A percentile compares a stretch with the other conserved stretches of the same genome.
These are phyloP conservation scores for Syngnathus typhle DNA, from an alignment of 2,113 vertebrate genomes.

Conservation along the genomic window DNA sequence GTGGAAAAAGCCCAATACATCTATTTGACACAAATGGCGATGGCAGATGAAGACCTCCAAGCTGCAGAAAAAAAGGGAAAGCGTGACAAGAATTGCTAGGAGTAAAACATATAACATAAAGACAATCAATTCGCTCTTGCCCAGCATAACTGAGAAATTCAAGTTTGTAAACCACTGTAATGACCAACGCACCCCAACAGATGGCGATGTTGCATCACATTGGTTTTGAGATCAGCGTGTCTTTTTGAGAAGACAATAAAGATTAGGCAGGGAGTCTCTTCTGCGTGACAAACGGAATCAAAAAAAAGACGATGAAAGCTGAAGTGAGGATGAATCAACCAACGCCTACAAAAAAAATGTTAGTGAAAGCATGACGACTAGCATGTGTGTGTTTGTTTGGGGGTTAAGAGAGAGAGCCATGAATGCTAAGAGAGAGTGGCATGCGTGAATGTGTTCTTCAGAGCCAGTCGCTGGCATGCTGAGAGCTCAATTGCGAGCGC, in stretches of 20 bases:
- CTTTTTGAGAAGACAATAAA: background rate
- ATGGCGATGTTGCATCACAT: background rate
- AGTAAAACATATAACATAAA: background rate
- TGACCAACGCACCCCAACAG: background rate
- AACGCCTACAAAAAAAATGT: conserved; percentile 31
- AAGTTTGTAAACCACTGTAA: background rate
- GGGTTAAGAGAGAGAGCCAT: background rate
- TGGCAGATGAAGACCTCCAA: conserved; percentile 30
- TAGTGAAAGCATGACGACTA: conserved; percentile 59
- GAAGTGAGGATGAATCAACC: too few relatives aligned
- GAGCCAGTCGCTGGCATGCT: conserved; percentile 53
- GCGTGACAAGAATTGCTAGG: conserved; percentile 6
- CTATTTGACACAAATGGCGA: conserved; percentile 12
- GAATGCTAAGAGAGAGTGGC: conserved; percentile 31
- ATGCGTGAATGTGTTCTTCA: conserved; percentile 45
- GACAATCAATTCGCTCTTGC: too few relatives aligned
- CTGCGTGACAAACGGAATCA: too few relatives aligned
- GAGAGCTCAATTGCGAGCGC: conserved; percentile 59
- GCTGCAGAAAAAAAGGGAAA: conserved; percentile 25
- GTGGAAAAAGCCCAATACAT: background rate
- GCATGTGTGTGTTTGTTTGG: conserved; percentile 26
- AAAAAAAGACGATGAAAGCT: too few relatives aligned
- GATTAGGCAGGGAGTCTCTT: too few relatives aligned
- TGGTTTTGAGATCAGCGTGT: background rate
- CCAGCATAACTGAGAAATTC: background rate